Base-by-base conservation (phyloP, 2,797 vertebrate species). In the Acipenser oxyrinchus region DNA sequence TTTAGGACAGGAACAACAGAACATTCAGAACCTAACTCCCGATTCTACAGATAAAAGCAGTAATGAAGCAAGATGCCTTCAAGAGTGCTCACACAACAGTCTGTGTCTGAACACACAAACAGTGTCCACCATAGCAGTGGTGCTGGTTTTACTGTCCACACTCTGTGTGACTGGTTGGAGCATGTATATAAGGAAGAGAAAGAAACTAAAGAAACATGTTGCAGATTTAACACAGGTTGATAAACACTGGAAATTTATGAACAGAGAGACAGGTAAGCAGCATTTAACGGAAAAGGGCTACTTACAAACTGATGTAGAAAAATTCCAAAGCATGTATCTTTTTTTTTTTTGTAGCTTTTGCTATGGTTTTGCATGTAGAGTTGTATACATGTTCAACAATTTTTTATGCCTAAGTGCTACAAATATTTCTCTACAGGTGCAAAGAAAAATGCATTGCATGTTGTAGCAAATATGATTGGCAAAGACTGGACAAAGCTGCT, bases 391-490 rank as follows among this genome's bases (percentile, higher is more conserved):
- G 9, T 55, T 55, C n/a, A 55, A 55, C 9, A 55, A 55, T 55
- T 55, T 55, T 4, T 9, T 55, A 9, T 55, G 52, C 52, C 9
- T 9, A 9, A 69, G 51, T 51, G 23, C 4, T 3, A 37, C 23
- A 37, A 37, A 37, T 37, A 37, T 71, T 68, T 62, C 67, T 74
- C 75, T 73, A 60, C 67, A 62, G 76, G 74, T 70, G 67, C 72
- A 7, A 48, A 72, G 64, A 74, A 6, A 60, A 60, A 60, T 15
- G 58, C 58, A 15, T 60, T 60, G 58, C 58, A 60, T 15, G 12
- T 60, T 8, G 58, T 15, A n/a, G 58, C 58, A 12, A 3, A 7
- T 7, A 60, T n/a, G 10, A 60, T 60, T 60, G 58, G 58, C 8
- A 60, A 60, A 15, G 58, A 60, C 58, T 60, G 58, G 58, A 12